Evolutionary conservation across 1,140 invertebrate species (phyloP), one percentile per base, ranked within the genome.

Genomic region (Calliopsis andreniformis): DNA sequence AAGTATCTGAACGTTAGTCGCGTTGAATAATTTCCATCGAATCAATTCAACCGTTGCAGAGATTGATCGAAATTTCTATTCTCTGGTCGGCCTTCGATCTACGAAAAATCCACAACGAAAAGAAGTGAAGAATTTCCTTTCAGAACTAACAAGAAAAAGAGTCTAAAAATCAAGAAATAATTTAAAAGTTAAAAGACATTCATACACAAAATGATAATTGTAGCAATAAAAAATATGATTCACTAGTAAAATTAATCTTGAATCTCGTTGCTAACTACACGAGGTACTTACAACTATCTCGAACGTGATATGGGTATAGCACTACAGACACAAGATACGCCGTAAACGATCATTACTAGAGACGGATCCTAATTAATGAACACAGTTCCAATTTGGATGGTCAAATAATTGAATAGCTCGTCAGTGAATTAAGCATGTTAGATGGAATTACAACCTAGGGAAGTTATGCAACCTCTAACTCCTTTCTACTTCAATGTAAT

Each of bases 311-410:
- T 45, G 67, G 39, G 42, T 39, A 49, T 53, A 0, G 47, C 59
- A 16, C 1, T 43, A 55, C 14, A 39, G 55, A 42, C 51, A n/a
- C 63, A 35, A 47, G 62, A 12, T 56, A 56, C 39, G 30, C 63
- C 71, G 30, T 63, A 75, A 35, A 75, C 71, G 51, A 75, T 75
- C 71, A 66, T 75, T 75, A 75, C 63, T 28, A 67, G 47, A 61
- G 71, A 73, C 71, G 55, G 71, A 56, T 75, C 23, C 71, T 67
- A 75, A 75, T 75, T 75, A 75, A 75, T 75, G 71, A 45, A 75
- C 71, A 75, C 51, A 43, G 43, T 20, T 45, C 49, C n/a, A 47
- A 39, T 39, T 45, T 30, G 39, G 32, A 56, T 39, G 3, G 30
- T 47, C 49, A 35, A 75, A 75, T 67, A 75, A 35, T 58, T 49